Base-by-base conservation (phyloP, 1,140 invertebrate species). In the Eufriesea mexicana region DNA sequence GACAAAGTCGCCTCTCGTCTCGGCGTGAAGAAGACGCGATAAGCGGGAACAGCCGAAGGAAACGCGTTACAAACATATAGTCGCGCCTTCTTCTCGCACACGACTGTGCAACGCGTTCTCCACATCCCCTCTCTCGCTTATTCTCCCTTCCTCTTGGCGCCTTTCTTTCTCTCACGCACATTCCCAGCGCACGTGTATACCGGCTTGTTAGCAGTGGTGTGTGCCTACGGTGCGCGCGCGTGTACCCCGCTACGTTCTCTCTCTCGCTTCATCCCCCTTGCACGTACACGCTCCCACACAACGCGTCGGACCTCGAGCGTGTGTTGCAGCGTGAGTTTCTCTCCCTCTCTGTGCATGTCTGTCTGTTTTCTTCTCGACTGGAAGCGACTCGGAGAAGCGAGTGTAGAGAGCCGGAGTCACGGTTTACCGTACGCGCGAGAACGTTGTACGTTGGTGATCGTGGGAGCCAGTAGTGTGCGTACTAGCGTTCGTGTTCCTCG, bases 141-240 rank as follows among this genome's bases (percentile, higher is more conserved):
- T 57, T 51, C 55, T 49, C 81, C 25, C 12, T 62, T 35, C 51
- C 54, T 62, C 45, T 62, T 42, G 16, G 23, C 35, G 5, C n/a
- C 72, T 77, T 78, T 83, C 51, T 84, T 84, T 59, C 68, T 72
- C 67, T 79, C 76, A 51, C 67, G 59, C 68, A 79, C 82, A 57
- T 79, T 57, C 49, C 59, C 20, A 10, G 45, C 57, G 42, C 82
- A 72, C 76, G 76, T 79, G 76, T 79, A 72, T 57, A 42, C 76
- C 57, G 66, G 74, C 35, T 54, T 70, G 45, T 61, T 14, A 28
- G n/a, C 25, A 35, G 14, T 23, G 2, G 28, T 20, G 25, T 55
- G 70, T 14, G 28, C 8, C 1, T n/a, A 55, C 23, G 23, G 25
- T 45, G 42, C 25, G 49, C 35, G 51, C 59, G 49, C 62, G 12